Percentiles rank a stretch among this genome's conserved stretches.
Evolutionary conservation across 1,140 invertebrate species (phyloP).

Genomic region (Nymphalis io): DNA sequence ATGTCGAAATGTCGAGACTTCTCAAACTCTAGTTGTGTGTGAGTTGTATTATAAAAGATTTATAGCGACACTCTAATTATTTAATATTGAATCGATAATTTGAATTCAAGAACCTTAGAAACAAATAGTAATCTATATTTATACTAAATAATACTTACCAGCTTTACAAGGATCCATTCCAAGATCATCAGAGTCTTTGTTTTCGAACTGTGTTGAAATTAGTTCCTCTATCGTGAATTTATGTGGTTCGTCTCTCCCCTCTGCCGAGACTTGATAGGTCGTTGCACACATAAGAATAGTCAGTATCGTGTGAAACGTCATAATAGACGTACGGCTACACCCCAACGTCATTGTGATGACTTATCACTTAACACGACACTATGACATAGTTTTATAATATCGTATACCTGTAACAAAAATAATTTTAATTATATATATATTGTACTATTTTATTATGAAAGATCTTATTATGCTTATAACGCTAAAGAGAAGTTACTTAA

Average conservation of each 20-base stretch:
- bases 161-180: conserved; percentile 93
- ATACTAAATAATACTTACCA: conserved; percentile 81
- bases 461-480: no score
- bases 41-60: no score
- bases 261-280: conserved; percentile 49
- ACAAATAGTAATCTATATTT: neutral
- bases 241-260: conserved; percentile 62
- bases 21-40: no score
- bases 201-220: conserved; percentile 83
- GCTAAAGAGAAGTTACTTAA: no score
- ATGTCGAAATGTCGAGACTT: no score
- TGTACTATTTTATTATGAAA: neutral
- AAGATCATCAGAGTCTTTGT: conserved; percentile 86
- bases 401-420: conserved; percentile 61
- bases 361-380: conserved; percentile 49
- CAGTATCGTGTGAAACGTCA: conserved; percentile 51
- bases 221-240: conserved; percentile 87
- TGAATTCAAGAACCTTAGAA: no score
- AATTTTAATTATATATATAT: neutral
- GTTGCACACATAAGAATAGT: conserved; percentile 48
- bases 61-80: no score
- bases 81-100: no score
- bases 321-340: conserved; percentile 46
- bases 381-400: conserved; percentile 50
- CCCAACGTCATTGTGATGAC: conserved; percentile 57